Evolutionary conservation across 2,888 invertebrate species (phyloP), one percentile per base, ranked within the genome.

Genomic region (Crossocerus cetratus): DNA sequence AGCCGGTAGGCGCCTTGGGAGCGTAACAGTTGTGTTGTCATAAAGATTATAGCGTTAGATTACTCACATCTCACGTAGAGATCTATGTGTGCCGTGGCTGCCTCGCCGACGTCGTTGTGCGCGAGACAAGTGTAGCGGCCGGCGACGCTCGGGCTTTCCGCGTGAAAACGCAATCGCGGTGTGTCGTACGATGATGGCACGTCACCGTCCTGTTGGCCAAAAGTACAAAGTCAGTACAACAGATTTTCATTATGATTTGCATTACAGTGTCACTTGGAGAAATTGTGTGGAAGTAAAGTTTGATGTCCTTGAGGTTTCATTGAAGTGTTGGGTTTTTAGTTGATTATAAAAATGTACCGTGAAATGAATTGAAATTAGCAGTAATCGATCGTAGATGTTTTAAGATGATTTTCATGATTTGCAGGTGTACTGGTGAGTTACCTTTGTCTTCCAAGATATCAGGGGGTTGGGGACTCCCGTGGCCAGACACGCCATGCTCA

Each of bases 101-200:
- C 93, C 72, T 94, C 93, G 0, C 96, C 96, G 11, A 96, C 94
- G 0, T 95, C 95, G 85, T 96, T 96, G 77, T 91, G 92, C 0
- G 94, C 96, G 0, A 92, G 87, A 82, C 96, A 96, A 82, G 94
- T 94, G 84, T 96, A 96, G 2, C 92, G 91, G 0, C 96, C 96
- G 0, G 95, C 94, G 83, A 95, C 91, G 59, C 92, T 91, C 0
- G 94, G 91, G 75, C 94, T 94, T 72, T 93, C 93, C 0, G 94
- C 95, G 20, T 92, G 92, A 89, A 95, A 94, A 79, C 91, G 91
- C 69, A 95, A 91, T 62, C 93, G 91, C 22, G 93, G 91, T 55
- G 94, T 91, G 77, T 93, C 93, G 63, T 93, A 93, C 42, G 94
- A 82, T 2, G 94, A 86, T 22, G 93, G 92, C 91, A 94, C 91